These are phyloP conservation scores for Ephialtes manifestator DNA, from an alignment of 2,888 invertebrate species.

Conservation along the genomic window DNA sequence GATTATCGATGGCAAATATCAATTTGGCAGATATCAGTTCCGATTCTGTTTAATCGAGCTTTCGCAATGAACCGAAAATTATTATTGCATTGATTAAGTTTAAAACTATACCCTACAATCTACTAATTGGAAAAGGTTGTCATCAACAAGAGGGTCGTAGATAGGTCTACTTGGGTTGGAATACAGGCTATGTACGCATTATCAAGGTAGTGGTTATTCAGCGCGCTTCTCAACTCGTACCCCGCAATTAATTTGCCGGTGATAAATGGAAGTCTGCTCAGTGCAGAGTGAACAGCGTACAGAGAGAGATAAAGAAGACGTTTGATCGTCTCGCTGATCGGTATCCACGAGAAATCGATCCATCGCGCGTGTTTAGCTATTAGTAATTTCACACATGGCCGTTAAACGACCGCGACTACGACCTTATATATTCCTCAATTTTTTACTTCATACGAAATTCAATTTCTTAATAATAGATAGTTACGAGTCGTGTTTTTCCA, in stretches of 20 bases:
- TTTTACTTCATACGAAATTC: slow-evolving; percentile 43
- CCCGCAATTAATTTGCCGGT: slow-evolving; percentile 66
- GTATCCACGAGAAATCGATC: slow-evolving; percentile 57
- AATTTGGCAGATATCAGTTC: too few relatives aligned
- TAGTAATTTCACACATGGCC: slow-evolving; percentile 67
- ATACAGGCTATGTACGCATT: slow-evolving; percentile 10
- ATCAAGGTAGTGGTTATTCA: slow-evolving; percentile 34
- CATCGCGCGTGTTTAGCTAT: slow-evolving; percentile 61
- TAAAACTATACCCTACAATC: background rate
- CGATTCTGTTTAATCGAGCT: background rate
- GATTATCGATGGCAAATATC: too few relatives aligned
- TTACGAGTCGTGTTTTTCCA: slow-evolving; percentile 31
- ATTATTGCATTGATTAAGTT: background rate
- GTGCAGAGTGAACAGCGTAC: slow-evolving; percentile 33
- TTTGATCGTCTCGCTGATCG: slow-evolving; percentile 61
- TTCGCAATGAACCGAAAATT: background rate
- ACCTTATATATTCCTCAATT: slow-evolving; percentile 19
- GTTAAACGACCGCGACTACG: slow-evolving; percentile 50
- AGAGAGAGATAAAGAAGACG: slow-evolving; percentile 33
- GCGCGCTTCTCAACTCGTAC: slow-evolving; percentile 48
- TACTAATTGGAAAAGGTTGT: background rate
- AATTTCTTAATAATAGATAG: slow-evolving; percentile 59
- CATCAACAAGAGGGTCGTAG: background rate
- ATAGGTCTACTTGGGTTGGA: background rate
- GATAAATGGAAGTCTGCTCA: slow-evolving; percentile 60